Evolutionary conservation across 2,888 invertebrate species (phyloP).

Genomic region (Napeogenes inachia): DNA sequence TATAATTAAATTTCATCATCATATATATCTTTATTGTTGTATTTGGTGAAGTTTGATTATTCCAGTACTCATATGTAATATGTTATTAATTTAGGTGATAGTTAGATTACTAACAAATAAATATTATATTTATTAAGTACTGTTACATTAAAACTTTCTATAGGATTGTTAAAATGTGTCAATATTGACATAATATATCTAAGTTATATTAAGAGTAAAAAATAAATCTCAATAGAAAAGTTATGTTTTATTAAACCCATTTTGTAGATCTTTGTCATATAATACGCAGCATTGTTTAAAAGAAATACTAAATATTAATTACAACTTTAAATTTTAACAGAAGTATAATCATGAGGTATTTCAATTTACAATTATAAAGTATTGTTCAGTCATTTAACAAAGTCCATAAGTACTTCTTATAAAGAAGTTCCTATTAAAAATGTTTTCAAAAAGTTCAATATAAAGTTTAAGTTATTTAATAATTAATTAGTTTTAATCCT

Average conservation of each 20-base stretch:
- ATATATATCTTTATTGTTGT: slow-evolving; percentile 6
- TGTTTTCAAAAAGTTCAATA: background rate
- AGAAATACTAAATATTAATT: no score
- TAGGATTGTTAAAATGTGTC: slow-evolving; percentile 63
- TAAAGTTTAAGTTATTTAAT: background rate
- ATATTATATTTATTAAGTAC: slow-evolving; percentile 45
- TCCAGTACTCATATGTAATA: slow-evolving; percentile 46
- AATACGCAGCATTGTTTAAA: no score
- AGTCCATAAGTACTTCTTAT: no score
- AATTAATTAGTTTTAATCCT: slow-evolving; percentile 41
- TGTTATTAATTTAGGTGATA: slow-evolving; percentile 30
- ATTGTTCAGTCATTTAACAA: no score
- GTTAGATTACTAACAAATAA: slow-evolving; percentile 29
- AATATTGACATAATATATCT: slow-evolving; percentile 61
- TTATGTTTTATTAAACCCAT: slow-evolving; percentile 1
- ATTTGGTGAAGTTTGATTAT: slow-evolving; percentile 50
- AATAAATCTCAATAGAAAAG: slow-evolving; percentile 35
- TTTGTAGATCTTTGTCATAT: background rate
- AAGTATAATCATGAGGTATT: no score
- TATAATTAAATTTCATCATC: slow-evolving; percentile 48
- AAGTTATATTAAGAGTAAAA: slow-evolving; percentile 49
- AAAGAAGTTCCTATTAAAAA: slow-evolving; percentile 14
- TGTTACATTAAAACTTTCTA: slow-evolving; percentile 50
- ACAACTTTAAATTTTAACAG: no score
- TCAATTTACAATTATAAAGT: no score